Base-by-base conservation (phyloP, 2,113 vertebrate species). In the Spea multiplicata region DNA sequence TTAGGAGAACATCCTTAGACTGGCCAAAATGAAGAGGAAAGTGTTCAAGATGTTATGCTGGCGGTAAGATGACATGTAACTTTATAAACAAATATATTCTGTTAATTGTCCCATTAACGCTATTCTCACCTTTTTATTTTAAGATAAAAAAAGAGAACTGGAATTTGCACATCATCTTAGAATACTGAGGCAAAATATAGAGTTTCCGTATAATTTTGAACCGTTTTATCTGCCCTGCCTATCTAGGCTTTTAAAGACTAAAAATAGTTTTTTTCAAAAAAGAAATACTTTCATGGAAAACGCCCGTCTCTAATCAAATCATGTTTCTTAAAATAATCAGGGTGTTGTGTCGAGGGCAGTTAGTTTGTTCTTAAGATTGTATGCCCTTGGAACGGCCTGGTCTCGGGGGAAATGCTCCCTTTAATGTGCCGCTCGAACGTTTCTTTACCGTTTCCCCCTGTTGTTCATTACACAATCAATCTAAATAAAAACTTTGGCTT, bases 401-500 rank as follows among this genome's bases (percentile, higher is more conserved):
- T 85, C 83, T 83, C 81, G 6, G 80, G 79, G 84, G 80, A 80
- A 73, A 65, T 4, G 14, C 13, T 70, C 66, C 83, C 30, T 81
- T 75, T 64, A 17, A 64, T 13, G 8, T 8, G 59, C 49, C 16
- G 69, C 49, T 75, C 72, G 59, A 82, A 66, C 73, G 74, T 74
- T 82, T 82, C 71, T 82, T 78, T 76, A 71, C 83, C 66, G 84
- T 78, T 86, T 84, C 75, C 78, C 69, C 59, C 73, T 77, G 76
- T 79, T 73, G 76, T 79, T 79, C 69, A 57, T 47, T 57, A 46
- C 50, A 72, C 69, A 73, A 73, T 73, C 48, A 52, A 52, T 70
- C 75, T 77, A 14, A 78, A 44, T 72, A 45, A 66, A 61, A 64
- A 47, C 46, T 65, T 65, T 78, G 68, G 30, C 59, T 14, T 76